Conservation (phyloP, 2,113 vertebrate genomes). For the Mugil cephalus region DNA sequence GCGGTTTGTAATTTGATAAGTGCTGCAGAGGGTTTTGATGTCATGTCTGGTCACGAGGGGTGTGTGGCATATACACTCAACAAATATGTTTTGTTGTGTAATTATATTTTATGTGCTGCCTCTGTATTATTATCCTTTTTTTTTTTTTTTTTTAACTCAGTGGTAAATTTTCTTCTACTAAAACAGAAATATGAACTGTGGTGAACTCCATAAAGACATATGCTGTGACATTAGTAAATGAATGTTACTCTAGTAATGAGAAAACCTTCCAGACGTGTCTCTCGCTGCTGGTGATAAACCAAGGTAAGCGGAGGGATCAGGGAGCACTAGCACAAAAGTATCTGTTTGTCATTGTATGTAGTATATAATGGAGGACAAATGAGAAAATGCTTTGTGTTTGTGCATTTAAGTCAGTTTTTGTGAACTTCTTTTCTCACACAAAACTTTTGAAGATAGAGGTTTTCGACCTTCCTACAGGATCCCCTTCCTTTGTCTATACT, state of each 20-base stretch:
- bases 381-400: conserved; percentile 8
- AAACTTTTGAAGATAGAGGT: too few relatives aligned
- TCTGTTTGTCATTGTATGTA: conserved; percentile 19
- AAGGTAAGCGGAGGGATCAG: conserved; percentile 22
- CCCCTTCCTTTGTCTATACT: neutral
- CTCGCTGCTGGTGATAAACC: conserved; percentile 39
- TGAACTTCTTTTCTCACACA: neutral
- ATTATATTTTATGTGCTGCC: conserved; percentile 38
- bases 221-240: conserved; percentile 67
- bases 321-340: conserved; percentile 28
- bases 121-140: too few relatives aligned
- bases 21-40: conserved; percentile 14
- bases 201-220: conserved; percentile 59
- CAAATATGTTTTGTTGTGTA: conserved; percentile 29
- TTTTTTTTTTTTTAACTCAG: conserved; percentile 17
- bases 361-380: conserved; percentile 16
- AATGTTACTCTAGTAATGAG: conserved; percentile 57
- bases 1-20: conserved; percentile 8
- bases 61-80: conserved; percentile 18
- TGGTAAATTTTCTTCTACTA: conserved; percentile 34
- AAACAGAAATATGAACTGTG: conserved; percentile 56
- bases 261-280: conserved; percentile 24
- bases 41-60: conserved; percentile 1
- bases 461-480: too few relatives aligned
- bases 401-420: conserved; percentile 4